Evolutionary conservation across 2,113 vertebrate genomes (phyloP), one percentile per base, ranked within the genome.

Genomic region (Phyllostomus discolor): DNA sequence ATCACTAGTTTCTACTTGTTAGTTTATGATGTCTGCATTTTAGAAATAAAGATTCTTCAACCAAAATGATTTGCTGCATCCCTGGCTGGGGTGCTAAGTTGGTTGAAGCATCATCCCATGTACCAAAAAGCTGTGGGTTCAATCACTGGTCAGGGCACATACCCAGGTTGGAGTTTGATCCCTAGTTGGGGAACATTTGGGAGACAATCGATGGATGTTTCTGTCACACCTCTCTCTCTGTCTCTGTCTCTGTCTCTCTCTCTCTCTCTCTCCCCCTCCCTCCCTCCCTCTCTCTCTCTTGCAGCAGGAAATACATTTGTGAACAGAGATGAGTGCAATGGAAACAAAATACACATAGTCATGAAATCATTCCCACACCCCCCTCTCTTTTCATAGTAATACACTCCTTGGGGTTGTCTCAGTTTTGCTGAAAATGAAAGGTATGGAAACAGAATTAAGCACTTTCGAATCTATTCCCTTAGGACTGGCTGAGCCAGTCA

Each of bases 371-470:
- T 19, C 43, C n/a, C 78, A 96, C 0, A 0, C 5, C 66, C 24
- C 67, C 41, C 14, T 84, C 57, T 62, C 54, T 43, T 81, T 88
- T 96, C 16, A 10, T 31, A 52, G 33, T n/a, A 33, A 33, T 16
- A 33, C 31, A 57, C 90, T 75, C 88, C 38, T 83, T 96, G 52
- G 38, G 38, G 64, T 96, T 82, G 46, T 94, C 75, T 67, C 16
- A 3, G n/a, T 76, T 78, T 91, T 96, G 97, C 96, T 19, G 97
- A 96, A 96, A 72, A 92, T 82, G 62, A 88, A 85, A 93, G 92
- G 94, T 31, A 96, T 97, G 50, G 50, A 98, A 95, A 79, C 59
- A 92, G 66, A 43, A 90, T 86, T 94, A 84, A 97, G 66, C 94
- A 76, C 16, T 1, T 6, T 89, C 64, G 0, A 88, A 52, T 75